phyloP scores from a whole-genome alignment of 1,140 invertebrate genomes.

The Drosophila littoralis region DNA sequence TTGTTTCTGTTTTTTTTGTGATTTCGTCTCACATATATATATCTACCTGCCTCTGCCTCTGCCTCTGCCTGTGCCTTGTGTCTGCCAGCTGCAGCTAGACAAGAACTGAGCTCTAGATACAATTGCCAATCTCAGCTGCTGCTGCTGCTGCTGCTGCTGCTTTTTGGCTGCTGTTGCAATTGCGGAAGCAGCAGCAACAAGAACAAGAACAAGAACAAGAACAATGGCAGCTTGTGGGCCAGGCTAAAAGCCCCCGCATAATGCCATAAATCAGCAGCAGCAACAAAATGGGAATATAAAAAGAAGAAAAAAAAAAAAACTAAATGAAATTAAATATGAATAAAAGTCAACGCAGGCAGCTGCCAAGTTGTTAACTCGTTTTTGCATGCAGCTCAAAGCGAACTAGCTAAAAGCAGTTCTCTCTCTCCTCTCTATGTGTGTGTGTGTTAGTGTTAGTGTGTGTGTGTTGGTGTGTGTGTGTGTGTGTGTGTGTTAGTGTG shows the following conservation, averaged over 20 bases:
- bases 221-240: background rate
- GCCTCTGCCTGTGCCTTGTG: no score
- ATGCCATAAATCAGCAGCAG: conserved; percentile 13
- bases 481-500: no score
- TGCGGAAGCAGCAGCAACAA: conserved; percentile 30
- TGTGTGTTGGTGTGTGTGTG: background rate
- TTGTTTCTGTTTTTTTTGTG: no score
- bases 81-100: no score
- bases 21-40: no score
- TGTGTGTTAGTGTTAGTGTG: no score
- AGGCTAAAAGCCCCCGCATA: conserved; percentile 11
- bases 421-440: background rate
- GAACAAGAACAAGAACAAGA: conserved; percentile 13
- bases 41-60: no score
- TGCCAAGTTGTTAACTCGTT: conserved; percentile 30
- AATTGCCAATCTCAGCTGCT: conserved; percentile 21
- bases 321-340: conserved; percentile 20
- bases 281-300: conserved; percentile 14
- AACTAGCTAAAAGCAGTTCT: background rate
- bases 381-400: conserved; percentile 20
- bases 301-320: conserved; percentile 5
- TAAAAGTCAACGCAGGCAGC: conserved; percentile 18
- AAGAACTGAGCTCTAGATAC: no score
- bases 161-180: conserved; percentile 22
- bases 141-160: conserved; percentile 8